Base-by-base conservation (phyloP, 2,113 vertebrate species). In the Spea bombifrons region DNA sequence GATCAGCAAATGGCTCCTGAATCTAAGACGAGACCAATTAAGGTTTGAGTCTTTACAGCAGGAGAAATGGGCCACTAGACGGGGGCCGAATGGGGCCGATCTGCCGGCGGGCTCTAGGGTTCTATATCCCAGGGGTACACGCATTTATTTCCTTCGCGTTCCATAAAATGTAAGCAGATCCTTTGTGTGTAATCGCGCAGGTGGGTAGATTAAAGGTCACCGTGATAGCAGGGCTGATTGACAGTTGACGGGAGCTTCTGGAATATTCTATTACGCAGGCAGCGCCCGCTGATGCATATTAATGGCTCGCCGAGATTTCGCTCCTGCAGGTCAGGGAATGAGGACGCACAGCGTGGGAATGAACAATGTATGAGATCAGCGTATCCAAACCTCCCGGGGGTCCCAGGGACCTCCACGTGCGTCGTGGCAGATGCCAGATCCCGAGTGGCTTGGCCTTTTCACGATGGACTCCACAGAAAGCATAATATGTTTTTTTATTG, bases 161-260 rank as follows among this genome's bases (percentile, higher is more conserved):
- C 30, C 30, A 30, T 30, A 30, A 30, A 30, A 30, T 30, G 30
- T 30, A 30, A 30, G 1, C 30, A 2, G 30, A 30, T 30, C 30
- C 1, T 30, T 52, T 6, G 50, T 52, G 50, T 59, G 2, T 64
- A 64, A 64, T 16, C 30, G 61, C 30, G 61, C n/a, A 64, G 61
- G 61, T 64, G 61, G n/a, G 17, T 7, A 9, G 61, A 64, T 64
- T 64, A 64, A 64, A 64, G 61, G 61, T 64, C 61, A 64, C 5
- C 8, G 5, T 17, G 61, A 64, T 64, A 7, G n/a, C 61, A 8
- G 17, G 5, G 61, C 13, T 64, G 61, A 64, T 64, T 64, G 61
- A 13, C 61, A 64, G 4, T 30, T 17, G 61, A 13, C 61, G 5
- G n/a, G 7, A 64, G 7, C 61, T 13, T 15, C 61, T 64, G 61